Base-by-base conservation (phyloP, 35 echinoderm and acorn worm species). In the Ptychodera flava region DNA sequence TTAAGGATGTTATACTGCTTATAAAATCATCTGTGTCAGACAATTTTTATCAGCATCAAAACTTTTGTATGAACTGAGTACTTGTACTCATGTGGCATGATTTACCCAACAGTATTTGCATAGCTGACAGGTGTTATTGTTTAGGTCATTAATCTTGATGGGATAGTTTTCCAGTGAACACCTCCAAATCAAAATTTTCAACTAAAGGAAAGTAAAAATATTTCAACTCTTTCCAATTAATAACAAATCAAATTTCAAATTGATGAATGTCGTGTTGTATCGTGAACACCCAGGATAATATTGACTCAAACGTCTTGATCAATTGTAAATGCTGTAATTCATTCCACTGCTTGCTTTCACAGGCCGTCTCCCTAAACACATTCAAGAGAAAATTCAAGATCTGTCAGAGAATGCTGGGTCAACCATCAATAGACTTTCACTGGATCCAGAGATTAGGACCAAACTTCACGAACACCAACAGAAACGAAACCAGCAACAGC, bases 321-420 rank as follows among this genome's bases (percentile, higher is more conserved):
- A n/a, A n/a, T n/a, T n/a, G n/a, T n/a, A n/a, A n/a, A n/a, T n/a
- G n/a, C n/a, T n/a, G n/a, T n/a, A n/a, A n/a, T n/a, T n/a, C n/a
- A n/a, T n/a, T n/a, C n/a, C n/a, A n/a, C n/a, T n/a, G n/a, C 45
- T 64, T 64, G 6, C 22, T 12, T 64, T 22, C 6, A 64, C 45
- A 64, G 45, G 45, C 22, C 22, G 6, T 64, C 22, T 64, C 6
- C 45, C 45, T 12, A 64, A 64, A 64, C 45, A 64, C 22, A 32
- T 29, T 36, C 6, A 29, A 31, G 29, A 87, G 31, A 97, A 97
- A 78, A 94, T 97, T 30, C 91, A 89, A 92, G 92, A 97, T 31
- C 37, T 97, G 29, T 92, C 92, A 29, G 87, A 91, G 1, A 92
- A 85, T 31, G 92, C 87, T 27, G 95, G 95, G 75, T 97, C 95